Evolutionary conservation across 2,797 vertebrate species (phyloP).

Genomic region (Onychomys arenicola): DNA sequence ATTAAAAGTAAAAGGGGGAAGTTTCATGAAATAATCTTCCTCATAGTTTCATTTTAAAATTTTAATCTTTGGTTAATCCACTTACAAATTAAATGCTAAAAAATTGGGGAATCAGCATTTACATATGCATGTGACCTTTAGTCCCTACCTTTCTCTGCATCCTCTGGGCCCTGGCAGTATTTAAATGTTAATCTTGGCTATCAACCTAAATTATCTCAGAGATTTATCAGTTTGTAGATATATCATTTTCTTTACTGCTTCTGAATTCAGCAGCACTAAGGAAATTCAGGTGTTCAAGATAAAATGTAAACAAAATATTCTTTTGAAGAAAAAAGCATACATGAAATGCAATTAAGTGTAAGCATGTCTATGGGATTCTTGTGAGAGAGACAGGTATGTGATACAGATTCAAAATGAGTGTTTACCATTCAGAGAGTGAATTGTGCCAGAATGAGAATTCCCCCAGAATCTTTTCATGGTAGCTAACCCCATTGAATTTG

Average conservation of each 20-base stretch:
- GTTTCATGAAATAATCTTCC: constrained; percentile 21
- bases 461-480: neutral
- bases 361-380: neutral
- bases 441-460: neutral
- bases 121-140: neutral
- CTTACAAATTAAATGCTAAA: neutral
- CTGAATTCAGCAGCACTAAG: neutral
- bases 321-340: neutral
- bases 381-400: neutral
- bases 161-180: neutral
- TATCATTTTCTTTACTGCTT: neutral
- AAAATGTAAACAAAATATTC: neutral
- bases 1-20: neutral
- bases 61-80: neutral
- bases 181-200: constrained; percentile 11
- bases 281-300: neutral
- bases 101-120: neutral
- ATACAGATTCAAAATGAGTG: neutral
- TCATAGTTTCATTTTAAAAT: neutral
- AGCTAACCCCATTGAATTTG: neutral
- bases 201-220: neutral
- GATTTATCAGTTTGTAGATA: neutral
- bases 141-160: neutral
- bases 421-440: neutral
- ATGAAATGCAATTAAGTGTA: neutral